phyloP scores from a whole-genome alignment of 2,797 vertebrate species.

The Catostomus latipinnis region DNA sequence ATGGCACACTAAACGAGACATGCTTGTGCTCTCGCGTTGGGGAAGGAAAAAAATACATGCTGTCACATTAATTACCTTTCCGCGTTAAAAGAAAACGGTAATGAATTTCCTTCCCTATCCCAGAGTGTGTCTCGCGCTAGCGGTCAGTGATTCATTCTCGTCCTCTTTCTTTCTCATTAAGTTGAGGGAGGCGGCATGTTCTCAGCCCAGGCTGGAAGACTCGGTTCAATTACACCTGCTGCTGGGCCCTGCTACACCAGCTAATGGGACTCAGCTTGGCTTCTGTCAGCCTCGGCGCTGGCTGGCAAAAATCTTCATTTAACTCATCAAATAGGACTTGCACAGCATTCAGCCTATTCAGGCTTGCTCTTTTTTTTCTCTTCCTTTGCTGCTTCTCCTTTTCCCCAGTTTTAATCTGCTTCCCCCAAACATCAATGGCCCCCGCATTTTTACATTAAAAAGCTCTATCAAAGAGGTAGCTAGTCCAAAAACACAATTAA shows the following conservation, averaged over 20 bases:
- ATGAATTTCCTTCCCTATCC: conserved; percentile 68
- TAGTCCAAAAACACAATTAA: conserved; percentile 55
- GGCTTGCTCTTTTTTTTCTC: conserved; percentile 18
- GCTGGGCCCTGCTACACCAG: conserved; percentile 80
- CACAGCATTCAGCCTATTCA: conserved; percentile 30
- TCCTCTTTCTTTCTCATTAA: conserved; percentile 75
- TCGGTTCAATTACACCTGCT: conserved; percentile 85
- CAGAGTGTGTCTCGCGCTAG: conserved; percentile 60
- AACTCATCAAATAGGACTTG: conserved; percentile 65
- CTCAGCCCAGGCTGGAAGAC: conserved; percentile 67
- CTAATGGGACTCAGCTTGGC: conserved; percentile 85
- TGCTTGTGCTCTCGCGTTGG: conserved; percentile 33
- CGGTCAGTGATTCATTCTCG: conserved; percentile 71
- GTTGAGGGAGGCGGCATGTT: conserved; percentile 62
- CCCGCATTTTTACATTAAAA: conserved; percentile 35
- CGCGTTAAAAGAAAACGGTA: conserved; percentile 63
- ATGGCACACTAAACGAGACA: conserved; percentile 44
- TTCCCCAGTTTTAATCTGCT: background rate
- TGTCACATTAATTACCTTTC: conserved; percentile 73
- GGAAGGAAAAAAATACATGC: conserved; percentile 53
- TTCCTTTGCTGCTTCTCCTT: too few relatives aligned
- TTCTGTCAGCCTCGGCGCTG: conserved; percentile 78
- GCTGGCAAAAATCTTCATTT: conserved; percentile 80
- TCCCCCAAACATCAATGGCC: conserved; percentile 36
- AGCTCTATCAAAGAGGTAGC: conserved; percentile 40